Base-by-base conservation (phyloP, 1,140 invertebrate species). In the Sesamia nonagrioides region DNA sequence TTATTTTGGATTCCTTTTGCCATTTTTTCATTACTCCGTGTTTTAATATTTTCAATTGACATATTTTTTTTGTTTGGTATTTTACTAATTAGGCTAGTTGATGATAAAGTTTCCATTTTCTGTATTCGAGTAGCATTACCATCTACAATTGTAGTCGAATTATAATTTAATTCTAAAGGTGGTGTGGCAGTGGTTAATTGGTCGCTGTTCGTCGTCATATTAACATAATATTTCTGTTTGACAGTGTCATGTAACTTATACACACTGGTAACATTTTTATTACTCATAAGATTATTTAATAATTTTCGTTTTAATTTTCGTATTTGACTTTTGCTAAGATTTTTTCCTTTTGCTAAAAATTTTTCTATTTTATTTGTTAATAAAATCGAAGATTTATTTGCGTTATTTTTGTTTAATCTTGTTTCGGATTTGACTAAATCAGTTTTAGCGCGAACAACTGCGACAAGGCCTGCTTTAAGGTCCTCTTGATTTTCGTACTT, bases 281-380 rank as follows among this genome's bases (percentile, higher is more conserved):
- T 33, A 2, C 17, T 33, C 11, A 15, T 50, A n/a, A 50, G 13
- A 0, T 50, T 50, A 13, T 50, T 50, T 50, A 50, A n/a, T n/a
- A 69, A 48, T 4, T 50, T n/a, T 13, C 15, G 33, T 69, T 27
- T 69, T 21, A 69, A n/a, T 6, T n/a, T 69, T 3, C 2, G 18
- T 6, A 69, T 7, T 48, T 69, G 66, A 2, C 27, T 6, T 48
- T 69, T 69, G 21, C 42, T 69, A 27, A 69, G 21, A 50, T 69
- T 50, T 18, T 48, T 69, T 0, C 66, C 66, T 4, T 50, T 48
- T 6, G 50, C 17, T 48, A 69, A 27, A 8, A 48, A 11, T 6
- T 13, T 48, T 6, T 15, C 6, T n/a, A 69, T 2, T 18, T 45
- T 69, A 33, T 45, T 69, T 4, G 7, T 6, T 33, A n/a, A 50